A percentile compares a stretch with the other conserved stretches of the same genome.
Evolutionary conservation across 2,888 invertebrate genomes (phyloP).

Genomic region (Embidobia sp.): DNA sequence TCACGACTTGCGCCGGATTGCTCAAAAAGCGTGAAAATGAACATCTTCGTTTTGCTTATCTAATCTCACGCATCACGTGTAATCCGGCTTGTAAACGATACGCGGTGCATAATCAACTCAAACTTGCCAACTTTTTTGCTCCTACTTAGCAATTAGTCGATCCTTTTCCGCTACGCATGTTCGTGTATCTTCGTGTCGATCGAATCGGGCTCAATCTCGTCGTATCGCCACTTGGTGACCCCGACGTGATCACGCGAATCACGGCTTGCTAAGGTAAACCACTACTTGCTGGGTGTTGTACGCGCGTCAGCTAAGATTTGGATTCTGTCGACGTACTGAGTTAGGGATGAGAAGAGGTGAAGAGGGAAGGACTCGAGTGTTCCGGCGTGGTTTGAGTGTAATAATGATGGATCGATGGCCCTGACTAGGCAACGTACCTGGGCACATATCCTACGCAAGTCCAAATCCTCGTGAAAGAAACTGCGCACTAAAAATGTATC

Average conservation of each 20-base stretch:
- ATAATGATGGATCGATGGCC: too few species aligned
- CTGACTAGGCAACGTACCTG: conserved; percentile 78
- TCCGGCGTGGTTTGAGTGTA: too few species aligned
- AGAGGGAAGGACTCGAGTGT: too few species aligned
- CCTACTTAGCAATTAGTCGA: conserved; percentile 3
- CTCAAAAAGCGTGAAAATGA: conserved; percentile 62
- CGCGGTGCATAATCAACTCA: conserved; percentile 23
- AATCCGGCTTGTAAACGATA: conserved; percentile 50
- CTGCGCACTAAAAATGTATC: conserved; percentile 58
- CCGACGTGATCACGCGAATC: too few species aligned
- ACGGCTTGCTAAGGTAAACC: too few species aligned
- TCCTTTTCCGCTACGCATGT: conserved; percentile 5
- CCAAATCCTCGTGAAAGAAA: conserved; percentile 71
- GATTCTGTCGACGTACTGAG: too few species aligned
- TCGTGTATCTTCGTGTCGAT: background rate
- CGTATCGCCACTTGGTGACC: too few species aligned
- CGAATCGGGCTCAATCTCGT: too few species aligned
- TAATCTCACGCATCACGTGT: conserved; percentile 45
- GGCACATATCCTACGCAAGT: conserved; percentile 79
- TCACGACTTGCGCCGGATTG: conserved; percentile 46
- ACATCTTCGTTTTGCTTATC: conserved; percentile 55
- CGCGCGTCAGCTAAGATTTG: too few species aligned
- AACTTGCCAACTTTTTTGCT: background rate
- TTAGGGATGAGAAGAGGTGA: too few species aligned
- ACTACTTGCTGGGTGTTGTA: too few species aligned